Conservation (phyloP, 2,797 vertebrate genomes). For the Pterois miles region DNA sequence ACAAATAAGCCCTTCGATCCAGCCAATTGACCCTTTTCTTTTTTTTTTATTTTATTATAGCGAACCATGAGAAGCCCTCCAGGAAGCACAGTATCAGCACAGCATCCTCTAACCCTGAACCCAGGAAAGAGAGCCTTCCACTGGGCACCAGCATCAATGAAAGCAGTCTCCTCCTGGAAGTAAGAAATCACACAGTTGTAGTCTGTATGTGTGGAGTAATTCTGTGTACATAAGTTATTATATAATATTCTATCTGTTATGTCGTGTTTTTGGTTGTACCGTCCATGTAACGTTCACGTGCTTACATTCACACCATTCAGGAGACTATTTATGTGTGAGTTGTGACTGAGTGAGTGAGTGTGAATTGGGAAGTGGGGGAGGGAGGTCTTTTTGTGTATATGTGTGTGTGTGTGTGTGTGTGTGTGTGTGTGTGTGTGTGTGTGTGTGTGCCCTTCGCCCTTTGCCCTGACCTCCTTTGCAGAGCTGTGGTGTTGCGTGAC, state of each 20-base stretch:
- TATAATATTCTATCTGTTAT: not conserved
- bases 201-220: slow-evolving; percentile 1
- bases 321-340: not conserved
- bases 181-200: slow-evolving; percentile 54
- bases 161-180: slow-evolving; percentile 82
- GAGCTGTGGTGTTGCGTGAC: slow-evolving; percentile 66
- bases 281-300: not conserved
- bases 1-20: not conserved
- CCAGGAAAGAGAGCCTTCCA: slow-evolving; percentile 73
- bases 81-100: slow-evolving; percentile 71
- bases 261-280: not conserved
- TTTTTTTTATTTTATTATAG: slow-evolving; percentile 39
- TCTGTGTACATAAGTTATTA: not conserved
- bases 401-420: slow-evolving; percentile 14
- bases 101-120: slow-evolving; percentile 70
- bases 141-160: slow-evolving; percentile 61
- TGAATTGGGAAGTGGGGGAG: not conserved
- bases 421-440: slow-evolving; percentile 33
- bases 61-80: slow-evolving; percentile 70
- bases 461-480: slow-evolving; percentile 54
- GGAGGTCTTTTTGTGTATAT: not conserved
- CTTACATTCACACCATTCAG: not conserved
- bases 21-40: not conserved
- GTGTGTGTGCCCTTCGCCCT: slow-evolving; percentile 55
- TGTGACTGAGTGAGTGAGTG: slow-evolving; percentile 3